These are phyloP conservation scores for Vulpes vulpes DNA, from an alignment of 2,113 vertebrate species.

Conservation along the genomic window DNA sequence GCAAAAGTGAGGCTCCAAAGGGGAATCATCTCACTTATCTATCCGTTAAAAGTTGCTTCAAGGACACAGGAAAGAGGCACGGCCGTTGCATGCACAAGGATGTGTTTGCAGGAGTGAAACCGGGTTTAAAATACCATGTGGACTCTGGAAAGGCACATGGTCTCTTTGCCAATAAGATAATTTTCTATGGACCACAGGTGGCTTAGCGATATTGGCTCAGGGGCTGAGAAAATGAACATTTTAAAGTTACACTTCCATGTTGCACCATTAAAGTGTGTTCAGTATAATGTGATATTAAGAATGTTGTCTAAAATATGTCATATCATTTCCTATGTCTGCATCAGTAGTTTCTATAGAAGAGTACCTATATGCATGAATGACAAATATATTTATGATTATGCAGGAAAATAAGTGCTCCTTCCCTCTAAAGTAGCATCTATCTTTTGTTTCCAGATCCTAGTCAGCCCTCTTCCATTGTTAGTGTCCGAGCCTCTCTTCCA, in stretches of 20 bases:
- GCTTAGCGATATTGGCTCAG: not conserved
- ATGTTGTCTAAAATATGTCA: not conserved
- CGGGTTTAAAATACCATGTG: constrained; percentile 42
- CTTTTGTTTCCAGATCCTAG: not conserved
- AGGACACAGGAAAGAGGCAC: constrained; percentile 71
- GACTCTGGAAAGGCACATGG: not conserved
- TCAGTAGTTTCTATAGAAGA: not conserved
- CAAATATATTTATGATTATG: constrained; percentile 38
- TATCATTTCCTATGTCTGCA: not conserved
- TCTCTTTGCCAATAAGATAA: not conserved
- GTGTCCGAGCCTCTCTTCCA: not conserved
- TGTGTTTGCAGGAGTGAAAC: not conserved
- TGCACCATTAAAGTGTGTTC: not conserved
- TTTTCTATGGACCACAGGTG: constrained; percentile 23
- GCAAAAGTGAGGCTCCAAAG: constrained; percentile 75
- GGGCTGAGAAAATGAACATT: constrained; percentile 34
- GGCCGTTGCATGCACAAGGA: not conserved
- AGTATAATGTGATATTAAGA: constrained; percentile 43
- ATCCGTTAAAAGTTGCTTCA: constrained; percentile 81
- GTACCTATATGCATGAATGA: not conserved
- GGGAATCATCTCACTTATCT: constrained; percentile 76
- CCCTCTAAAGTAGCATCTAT: not conserved
- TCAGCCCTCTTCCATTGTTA: not conserved
- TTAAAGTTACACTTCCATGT: constrained; percentile 24
- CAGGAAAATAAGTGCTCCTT: not conserved